phyloP scores from a whole-genome alignment of 2,113 vertebrate species.

The Noturus placidus region DNA sequence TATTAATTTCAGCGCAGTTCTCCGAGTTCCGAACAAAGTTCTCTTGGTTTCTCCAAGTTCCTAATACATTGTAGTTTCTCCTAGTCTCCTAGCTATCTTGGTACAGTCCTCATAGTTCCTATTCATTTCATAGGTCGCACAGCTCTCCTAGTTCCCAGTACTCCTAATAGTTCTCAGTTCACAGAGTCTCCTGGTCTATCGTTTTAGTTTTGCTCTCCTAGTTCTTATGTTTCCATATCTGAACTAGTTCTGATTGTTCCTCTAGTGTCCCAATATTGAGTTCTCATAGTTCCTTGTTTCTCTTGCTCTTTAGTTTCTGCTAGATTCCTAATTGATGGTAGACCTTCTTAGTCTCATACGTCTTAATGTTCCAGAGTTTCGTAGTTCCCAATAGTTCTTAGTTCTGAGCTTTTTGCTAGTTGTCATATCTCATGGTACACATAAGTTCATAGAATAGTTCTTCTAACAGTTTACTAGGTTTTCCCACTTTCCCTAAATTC shows the following conservation, averaged over 20 bases:
- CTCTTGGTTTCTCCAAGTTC: too few relatives aligned
- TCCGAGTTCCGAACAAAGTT: background rate
- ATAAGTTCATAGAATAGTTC: background rate
- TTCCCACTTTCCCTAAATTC: background rate
- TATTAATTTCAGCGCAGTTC: background rate
- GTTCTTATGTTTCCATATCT: too few relatives aligned
- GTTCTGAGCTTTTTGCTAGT: background rate
- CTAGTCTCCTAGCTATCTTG: background rate
- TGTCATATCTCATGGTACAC: background rate
- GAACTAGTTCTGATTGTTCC: too few relatives aligned
- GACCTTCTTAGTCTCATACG: background rate
- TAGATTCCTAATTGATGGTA: background rate
- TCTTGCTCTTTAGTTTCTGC: background rate
- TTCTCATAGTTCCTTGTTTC: background rate
- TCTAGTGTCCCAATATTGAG: background rate
- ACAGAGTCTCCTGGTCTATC: background rate
- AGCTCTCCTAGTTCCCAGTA: too few relatives aligned
- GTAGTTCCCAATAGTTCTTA: background rate
- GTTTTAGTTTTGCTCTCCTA: background rate
- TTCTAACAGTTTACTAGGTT: background rate
- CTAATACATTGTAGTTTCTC: background rate
- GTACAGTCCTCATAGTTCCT: background rate
- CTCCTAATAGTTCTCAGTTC: background rate
- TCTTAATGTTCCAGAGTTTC: background rate
- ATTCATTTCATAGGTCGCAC: too few relatives aligned